Evolutionary conservation across 2,888 invertebrate species (phyloP).

Genomic region (Megastigmus dorsalis): DNA sequence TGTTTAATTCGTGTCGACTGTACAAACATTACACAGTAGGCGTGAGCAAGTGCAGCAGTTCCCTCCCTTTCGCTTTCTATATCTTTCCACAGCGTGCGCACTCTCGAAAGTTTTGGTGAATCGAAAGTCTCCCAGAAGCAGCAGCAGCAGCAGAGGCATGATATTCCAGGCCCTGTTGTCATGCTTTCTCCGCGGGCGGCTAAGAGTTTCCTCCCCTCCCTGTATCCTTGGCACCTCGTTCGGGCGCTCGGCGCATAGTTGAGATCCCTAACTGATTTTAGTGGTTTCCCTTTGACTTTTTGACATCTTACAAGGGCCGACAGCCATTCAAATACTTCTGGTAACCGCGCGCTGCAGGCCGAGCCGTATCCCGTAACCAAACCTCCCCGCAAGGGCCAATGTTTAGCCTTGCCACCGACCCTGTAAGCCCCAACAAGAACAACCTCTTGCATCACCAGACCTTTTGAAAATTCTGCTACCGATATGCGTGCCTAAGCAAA

Average conservation of each 20-base stretch:
- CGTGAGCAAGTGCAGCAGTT: conserved; percentile 16
- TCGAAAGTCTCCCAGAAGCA: conserved; percentile 49
- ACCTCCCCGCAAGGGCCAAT: conserved; percentile 58
- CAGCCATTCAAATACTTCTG: conserved; percentile 72
- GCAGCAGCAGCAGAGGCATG: conserved; percentile 12
- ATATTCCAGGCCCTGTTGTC: conserved; percentile 8
- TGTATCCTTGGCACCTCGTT: conserved; percentile 53
- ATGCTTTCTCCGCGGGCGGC: conserved; percentile 46
- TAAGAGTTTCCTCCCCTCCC: conserved; percentile 43
- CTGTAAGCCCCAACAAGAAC: neutral
- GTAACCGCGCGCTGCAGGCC: conserved; percentile 66
- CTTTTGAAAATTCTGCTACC: conserved; percentile 10
- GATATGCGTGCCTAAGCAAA: neutral
- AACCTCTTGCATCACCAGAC: neutral
- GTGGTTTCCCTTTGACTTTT: conserved; percentile 74
- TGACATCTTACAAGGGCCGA: conserved; percentile 73
- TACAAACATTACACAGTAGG: conserved; percentile 23
- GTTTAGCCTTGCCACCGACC: conserved; percentile 7
- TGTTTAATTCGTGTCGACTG: conserved; percentile 3
- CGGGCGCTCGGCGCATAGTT: conserved; percentile 66
- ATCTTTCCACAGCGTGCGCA: neutral
- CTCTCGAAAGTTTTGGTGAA: conserved; percentile 50
- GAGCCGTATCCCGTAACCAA: conserved; percentile 71
- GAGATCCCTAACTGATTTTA: conserved; percentile 74
- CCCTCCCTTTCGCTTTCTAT: conserved; percentile 16